phyloP scores from a whole-genome alignment of 2,797 vertebrate genomes.

The Clarias pachynema region DNA sequence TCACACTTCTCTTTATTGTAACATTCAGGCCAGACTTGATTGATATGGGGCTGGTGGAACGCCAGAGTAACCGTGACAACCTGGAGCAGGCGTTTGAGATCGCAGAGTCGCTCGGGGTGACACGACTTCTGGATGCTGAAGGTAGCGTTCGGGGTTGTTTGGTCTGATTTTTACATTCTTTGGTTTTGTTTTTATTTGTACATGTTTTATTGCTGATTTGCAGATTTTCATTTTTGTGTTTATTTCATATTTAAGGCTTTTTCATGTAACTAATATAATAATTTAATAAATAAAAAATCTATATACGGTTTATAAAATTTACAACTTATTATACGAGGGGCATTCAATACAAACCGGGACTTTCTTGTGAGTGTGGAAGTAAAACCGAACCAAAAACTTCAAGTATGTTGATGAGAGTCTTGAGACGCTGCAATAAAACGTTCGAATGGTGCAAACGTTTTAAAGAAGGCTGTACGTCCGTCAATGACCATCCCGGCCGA shows the following conservation, averaged over 20 bases:
- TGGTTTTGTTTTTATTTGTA: neutral
- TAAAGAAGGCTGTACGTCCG: too few species aligned
- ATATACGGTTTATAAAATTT: neutral
- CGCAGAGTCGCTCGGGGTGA: slow-evolving; percentile 92
- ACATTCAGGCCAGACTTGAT: slow-evolving; percentile 91
- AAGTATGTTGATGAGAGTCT: too few species aligned
- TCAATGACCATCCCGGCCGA: too few species aligned
- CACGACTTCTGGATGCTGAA: slow-evolving; percentile 93
- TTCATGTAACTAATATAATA: neutral
- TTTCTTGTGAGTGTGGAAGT: too few species aligned
- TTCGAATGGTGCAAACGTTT: too few species aligned
- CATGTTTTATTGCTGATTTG: neutral
- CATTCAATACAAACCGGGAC: too few species aligned
- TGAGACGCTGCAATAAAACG: too few species aligned
- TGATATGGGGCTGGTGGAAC: slow-evolving; percentile 90
- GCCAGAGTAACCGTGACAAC: slow-evolving; percentile 93
- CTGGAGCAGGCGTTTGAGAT: slow-evolving; percentile 98
- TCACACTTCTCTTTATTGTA: neutral
- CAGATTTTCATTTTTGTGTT: neutral
- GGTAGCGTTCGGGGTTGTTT: slow-evolving; percentile 68
- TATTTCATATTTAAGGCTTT: neutral
- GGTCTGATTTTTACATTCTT: neutral
- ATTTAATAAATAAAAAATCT: neutral
- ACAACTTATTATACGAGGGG: neutral
- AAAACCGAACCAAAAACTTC: too few species aligned